Base-by-base conservation (phyloP, 2,113 vertebrate genomes). In the Triplophysa rosa region DNA sequence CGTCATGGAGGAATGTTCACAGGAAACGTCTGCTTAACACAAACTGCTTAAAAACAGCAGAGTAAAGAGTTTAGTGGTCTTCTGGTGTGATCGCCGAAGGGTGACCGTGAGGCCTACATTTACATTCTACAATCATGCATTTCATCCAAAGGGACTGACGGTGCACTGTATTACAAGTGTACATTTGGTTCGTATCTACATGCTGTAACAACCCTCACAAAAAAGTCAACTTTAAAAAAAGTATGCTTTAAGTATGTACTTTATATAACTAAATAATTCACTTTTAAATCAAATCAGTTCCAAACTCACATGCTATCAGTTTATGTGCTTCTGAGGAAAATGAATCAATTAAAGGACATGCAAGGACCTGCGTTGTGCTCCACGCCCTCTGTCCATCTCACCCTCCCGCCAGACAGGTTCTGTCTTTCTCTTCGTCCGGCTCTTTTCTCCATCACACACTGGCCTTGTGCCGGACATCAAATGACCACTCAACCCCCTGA, bases 401-500 rank as follows among this genome's bases (percentile, higher is more conserved):
- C 66, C 82, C 76, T 80, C 70, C 90, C 86, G 77, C 87, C 89
- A 87, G 91, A 92, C 90, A 91, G 90, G 87, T 88, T 86, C 89
- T 87, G 88, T 86, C 88, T 87, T 89, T 89, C 89, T 88, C 86
- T 87, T 90, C 87, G 83, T 26, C 45, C 26, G 87, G 77, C 93
- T 91, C 91, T 91, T 90, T 52, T 79, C 91, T 89, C 90, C 90
- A 92, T 93, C 90, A 87, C 87, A 90, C 91, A 89, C 90, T 95
- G 94, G 94, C 94, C 95, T 95, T 92, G 90, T 42, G 90, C 94
- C 90, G 95, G 94, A 94, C 95, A 94, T 94, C 91, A 95, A 94
- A 95, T 96, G 96, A 95, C 96, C 97, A 97, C 85, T 89, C 93
- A 94, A 93, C 93, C 95, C 97, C 96, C 96, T 87, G 91, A 94